Conservation (phyloP, 2,888 invertebrate genomes). For the Oxyscelio sp. region DNA sequence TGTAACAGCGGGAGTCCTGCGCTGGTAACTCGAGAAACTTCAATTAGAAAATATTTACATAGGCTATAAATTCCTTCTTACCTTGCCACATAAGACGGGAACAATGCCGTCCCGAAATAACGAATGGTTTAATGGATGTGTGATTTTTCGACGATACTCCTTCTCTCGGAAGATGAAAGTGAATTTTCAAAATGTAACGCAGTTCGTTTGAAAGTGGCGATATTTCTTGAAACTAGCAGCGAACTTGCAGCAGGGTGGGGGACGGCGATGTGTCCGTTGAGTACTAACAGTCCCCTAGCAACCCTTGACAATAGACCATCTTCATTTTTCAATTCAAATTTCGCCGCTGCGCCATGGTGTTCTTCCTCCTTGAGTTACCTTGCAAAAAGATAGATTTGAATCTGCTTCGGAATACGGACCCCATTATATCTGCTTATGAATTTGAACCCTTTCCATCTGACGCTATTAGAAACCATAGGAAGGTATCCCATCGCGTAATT, state of each 20-base stretch:
- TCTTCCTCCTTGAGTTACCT: background rate
- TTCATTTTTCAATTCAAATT: background rate
- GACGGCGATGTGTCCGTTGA: background rate
- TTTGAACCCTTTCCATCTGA: background rate
- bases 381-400: background rate
- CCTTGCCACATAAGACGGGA: constrained; percentile 13
- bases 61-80: constrained; percentile 17
- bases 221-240: background rate
- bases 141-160: background rate
- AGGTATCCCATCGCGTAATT: no score
- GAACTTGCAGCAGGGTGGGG: background rate
- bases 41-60: constrained; percentile 42
- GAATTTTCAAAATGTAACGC: background rate
- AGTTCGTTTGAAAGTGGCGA: background rate
- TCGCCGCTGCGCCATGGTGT: background rate
- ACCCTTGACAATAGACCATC: background rate
- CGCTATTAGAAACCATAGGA: no score
- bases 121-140: constrained; percentile 3
- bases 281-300: background rate
- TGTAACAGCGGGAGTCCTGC: constrained; percentile 45
- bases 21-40: constrained; percentile 50
- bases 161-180: background rate
- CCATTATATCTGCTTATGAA: background rate
- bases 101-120: background rate
- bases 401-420: background rate